These are phyloP conservation scores for Deilephila porcellus DNA, from an alignment of 2,888 invertebrate species.

Conservation along the genomic window DNA sequence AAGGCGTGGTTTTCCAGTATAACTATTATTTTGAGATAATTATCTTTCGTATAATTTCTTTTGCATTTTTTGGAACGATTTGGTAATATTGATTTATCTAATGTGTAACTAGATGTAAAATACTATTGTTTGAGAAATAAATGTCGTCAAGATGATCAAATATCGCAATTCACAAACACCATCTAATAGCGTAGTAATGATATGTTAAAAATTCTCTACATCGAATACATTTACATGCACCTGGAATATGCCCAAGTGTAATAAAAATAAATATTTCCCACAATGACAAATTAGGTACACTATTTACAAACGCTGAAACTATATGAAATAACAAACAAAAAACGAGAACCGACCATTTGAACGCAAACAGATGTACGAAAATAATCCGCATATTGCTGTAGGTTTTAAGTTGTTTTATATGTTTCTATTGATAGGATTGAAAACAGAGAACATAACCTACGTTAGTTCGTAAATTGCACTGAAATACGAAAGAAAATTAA, in stretches of 20 bases:
- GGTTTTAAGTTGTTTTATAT: constrained; percentile 7
- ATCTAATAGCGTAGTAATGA: not conserved
- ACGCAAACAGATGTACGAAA: constrained; percentile 15
- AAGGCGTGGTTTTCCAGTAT: not conserved
- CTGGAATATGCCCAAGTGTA: constrained; percentile 40
- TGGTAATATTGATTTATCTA: too few species aligned
- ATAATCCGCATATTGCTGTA: not conserved
- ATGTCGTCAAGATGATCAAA: not conserved
- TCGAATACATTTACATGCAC: constrained; percentile 23
- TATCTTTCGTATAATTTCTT: too few species aligned
- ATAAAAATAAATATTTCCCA: constrained; percentile 41
- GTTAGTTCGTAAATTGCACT: not conserved
- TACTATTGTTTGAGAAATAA: too few species aligned
- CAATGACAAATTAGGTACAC: constrained; percentile 41
- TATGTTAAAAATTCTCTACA: not conserved
- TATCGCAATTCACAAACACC: not conserved
- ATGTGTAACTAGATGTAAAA: too few species aligned
- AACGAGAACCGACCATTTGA: constrained; percentile 8
- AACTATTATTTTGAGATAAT: too few species aligned
- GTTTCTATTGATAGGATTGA: not conserved
- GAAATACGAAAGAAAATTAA: not conserved
- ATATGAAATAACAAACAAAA: constrained; percentile 28
- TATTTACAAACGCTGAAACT: constrained; percentile 32
- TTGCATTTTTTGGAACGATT: too few species aligned
- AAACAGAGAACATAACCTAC: not conserved